These are phyloP conservation scores for Enteromius fasciolatus DNA, from an alignment of 2,797 vertebrate species.

Conservation along the genomic window DNA sequence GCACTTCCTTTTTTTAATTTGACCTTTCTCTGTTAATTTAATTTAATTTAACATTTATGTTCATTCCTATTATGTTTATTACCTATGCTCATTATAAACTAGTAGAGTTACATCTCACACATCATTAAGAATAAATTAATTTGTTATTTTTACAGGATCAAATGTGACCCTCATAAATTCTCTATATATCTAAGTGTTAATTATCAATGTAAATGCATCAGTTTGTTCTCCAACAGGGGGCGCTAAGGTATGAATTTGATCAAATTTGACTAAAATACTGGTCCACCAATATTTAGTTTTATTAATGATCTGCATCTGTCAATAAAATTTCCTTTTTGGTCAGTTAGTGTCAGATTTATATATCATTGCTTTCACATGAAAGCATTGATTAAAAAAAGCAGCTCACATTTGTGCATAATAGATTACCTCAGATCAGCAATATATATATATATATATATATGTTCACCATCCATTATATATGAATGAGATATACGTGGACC, in stretches of 20 bases:
- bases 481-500: neutral
- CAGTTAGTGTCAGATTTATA: neutral
- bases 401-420: neutral
- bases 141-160: neutral
- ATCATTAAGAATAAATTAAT: neutral
- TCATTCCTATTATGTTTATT: neutral
- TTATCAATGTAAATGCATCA: conserved; percentile 1
- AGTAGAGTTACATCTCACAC: neutral
- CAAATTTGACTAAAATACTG: neutral
- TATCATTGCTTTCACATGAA: neutral
- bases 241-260: conserved; percentile 35
- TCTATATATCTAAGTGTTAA: neutral
- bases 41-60: neutral
- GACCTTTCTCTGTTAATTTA: neutral
- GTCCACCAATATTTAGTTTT: neutral
- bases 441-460: neutral
- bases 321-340: neutral
- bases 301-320: neutral
- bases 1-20: too few relatives aligned
- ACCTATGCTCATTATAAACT: neutral
- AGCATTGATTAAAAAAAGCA: neutral
- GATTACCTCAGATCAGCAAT: neutral
- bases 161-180: neutral
- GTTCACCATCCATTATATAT: neutral
- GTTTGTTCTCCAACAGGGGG: conserved; percentile 57